Evolutionary conservation across 1,140 invertebrate species (phyloP), one percentile per base, ranked within the genome.

Genomic region (Venturia canescens): DNA sequence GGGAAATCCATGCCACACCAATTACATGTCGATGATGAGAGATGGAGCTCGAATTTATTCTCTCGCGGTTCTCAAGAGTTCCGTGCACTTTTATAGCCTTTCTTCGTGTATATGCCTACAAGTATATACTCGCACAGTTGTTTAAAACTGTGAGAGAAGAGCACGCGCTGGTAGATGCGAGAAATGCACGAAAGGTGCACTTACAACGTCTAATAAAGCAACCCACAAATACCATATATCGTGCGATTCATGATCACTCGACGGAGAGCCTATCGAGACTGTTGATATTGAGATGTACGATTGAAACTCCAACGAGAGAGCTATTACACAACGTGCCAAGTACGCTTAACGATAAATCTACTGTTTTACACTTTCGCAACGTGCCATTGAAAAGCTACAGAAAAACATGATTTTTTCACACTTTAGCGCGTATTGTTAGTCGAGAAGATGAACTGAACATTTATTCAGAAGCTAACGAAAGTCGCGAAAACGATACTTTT

Each of bases 1-100:
- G 72, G 80, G 78, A 80, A 83, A 78, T 78, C 23, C 74, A 80
- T 83, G 81, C 78, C 66, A 80, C 78, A 76, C 81, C 77, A 83
- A 83, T 83, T 83, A 80, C 76, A 75, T 80, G 74, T 83, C 81
- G 81, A 83, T 83, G 80, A 80, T 70, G 78, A 80, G 53, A 67
- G 60, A 72, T 63, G 71, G 63, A 72, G 44, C 74, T 76, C 74
- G 67, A 44, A 5, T n/a, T 15, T 60, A 21, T 18, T 70, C 66
- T 79, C 50, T 26, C 11, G 69, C 13, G 44, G 48, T 76, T 76
- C 72, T 60, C 50, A 69, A 29, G 66, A 69, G 27, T 27, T 27
- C 23, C 23, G 23, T 13, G 60, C 9, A 66, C 23, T 44, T 66
- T 27, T 27, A 74, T 53, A 23, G 63, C 23, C 26, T 66, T 78